Conservation (phyloP, 2,888 invertebrate species). For the Protula sp. region DNA sequence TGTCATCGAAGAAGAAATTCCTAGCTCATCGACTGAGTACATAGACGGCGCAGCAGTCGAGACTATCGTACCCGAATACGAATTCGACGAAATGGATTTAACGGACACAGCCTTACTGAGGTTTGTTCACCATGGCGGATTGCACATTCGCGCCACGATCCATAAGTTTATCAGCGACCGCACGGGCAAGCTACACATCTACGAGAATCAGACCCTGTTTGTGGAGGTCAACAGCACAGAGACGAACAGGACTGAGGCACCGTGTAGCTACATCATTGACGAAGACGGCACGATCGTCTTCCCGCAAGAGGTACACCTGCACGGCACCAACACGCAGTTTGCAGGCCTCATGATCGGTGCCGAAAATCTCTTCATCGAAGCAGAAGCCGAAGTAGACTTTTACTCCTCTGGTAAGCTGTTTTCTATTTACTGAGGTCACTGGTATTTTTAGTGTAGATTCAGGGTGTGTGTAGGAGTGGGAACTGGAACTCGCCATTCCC, state of each 20-base stretch:
- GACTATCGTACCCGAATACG: no score
- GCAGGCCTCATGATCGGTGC: slow-evolving; percentile 32
- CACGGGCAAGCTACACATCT: slow-evolving; percentile 31
- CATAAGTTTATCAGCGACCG: slow-evolving; percentile 36
- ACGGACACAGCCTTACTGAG: slow-evolving; percentile 29
- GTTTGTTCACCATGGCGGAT: slow-evolving; percentile 27
- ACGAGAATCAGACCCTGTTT: slow-evolving; percentile 28
- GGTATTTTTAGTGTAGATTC: no score
- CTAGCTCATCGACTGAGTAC: no score
- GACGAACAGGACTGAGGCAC: slow-evolving; percentile 33
- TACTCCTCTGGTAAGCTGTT: slow-evolving; percentile 33
- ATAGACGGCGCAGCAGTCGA: no score
- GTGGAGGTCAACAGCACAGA: slow-evolving; percentile 33
- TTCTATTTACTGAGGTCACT: no score
- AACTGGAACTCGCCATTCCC: no score
- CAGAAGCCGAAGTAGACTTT: slow-evolving; percentile 24
- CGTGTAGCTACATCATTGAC: slow-evolving; percentile 34
- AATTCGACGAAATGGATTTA: slow-evolving; percentile 34
- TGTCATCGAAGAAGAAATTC: slow-evolving; percentile 27
- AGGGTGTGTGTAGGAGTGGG: no score
- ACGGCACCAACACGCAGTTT: slow-evolving; percentile 33
- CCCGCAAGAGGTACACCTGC: slow-evolving; percentile 34
- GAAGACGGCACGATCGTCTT: slow-evolving; percentile 29
- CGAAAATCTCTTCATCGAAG: slow-evolving; percentile 29
- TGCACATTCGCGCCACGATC: slow-evolving; percentile 17